Conservation (phyloP, 2,113 vertebrate genomes). For the Lepus timidus region DNA sequence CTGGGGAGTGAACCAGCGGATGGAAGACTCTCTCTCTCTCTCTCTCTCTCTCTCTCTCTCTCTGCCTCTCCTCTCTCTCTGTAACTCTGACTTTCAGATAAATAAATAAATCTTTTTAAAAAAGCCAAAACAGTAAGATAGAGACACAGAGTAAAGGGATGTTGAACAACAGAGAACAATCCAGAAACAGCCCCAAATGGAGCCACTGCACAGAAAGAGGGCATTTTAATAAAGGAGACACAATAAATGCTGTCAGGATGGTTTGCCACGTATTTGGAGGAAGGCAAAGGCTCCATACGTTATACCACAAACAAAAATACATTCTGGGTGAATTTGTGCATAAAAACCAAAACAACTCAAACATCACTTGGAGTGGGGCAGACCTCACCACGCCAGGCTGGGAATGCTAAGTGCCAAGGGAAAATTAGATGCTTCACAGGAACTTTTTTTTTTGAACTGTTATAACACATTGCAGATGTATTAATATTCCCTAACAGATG, state of each 20-base stretch:
- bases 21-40: too few relatives aligned
- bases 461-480: neutral
- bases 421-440: neutral
- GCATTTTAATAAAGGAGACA: neutral
- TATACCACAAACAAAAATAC: neutral
- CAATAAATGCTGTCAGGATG: neutral
- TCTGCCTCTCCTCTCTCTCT: too few relatives aligned
- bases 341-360: constrained; percentile 15
- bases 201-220: neutral
- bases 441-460: neutral
- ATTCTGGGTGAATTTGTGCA: neutral
- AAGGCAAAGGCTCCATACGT: neutral
- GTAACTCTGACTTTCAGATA: too few relatives aligned
- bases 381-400: neutral
- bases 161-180: constrained; percentile 3
- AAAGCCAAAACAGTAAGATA: neutral
- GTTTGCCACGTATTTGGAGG: neutral
- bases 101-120: too few relatives aligned
- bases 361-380: neutral
- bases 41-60: too few relatives aligned
- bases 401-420: neutral
- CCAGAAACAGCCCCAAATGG: neutral
- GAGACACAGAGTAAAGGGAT: neutral
- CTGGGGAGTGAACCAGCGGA: too few relatives aligned
- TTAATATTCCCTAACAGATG: neutral